Base-by-base conservation (phyloP, 2,797 vertebrate genomes). In the Pipistrellus kuhlii region DNA sequence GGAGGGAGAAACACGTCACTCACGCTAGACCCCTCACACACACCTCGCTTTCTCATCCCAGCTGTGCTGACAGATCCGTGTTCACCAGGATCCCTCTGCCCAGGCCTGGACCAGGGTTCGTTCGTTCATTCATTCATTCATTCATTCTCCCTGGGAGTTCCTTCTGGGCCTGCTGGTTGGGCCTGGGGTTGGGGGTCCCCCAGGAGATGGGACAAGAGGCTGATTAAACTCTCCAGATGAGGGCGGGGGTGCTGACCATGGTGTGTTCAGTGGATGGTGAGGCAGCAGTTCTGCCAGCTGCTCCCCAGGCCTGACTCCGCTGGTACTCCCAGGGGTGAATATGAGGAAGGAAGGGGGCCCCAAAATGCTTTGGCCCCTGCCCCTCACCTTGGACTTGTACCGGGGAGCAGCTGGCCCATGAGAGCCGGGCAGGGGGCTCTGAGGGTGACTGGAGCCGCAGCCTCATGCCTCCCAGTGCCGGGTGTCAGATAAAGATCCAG, bases 21-120 rank as follows among this genome's bases (percentile, higher is more conserved):
- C 1, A 1, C 12, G 78, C 77, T 35, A 66, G 93, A 77, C 38
- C 64, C 13, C 48, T 0, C 8, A 27, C 20, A 3, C 38, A 4
- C 1, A 32, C 62, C 46, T 18, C 12, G 0, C 8, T 51, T 76
- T 23, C 5, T 27, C 12, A 11, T 17, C 9, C 38, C 35, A 35
- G 87, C 59, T 62, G 27, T 62, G 59, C 27, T 6, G 18, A 32
- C 30, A 0, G 12, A 8, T 6, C 17, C 53, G 1, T 0, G 0
- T 18, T 41, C 38, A 18, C 30, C 8, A 0, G 18, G 32, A 71
- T 23, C 30, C 57, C 57, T 6, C 30, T 12, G 27, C 8, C 48
- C 7, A 82, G 4, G 15, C 53, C 76, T 8, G 41, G 66, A 12
- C 17, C 12, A 41, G 62, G 57, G 23, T 25, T 51, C 83, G 7